Evolutionary conservation across 2,113 vertebrate genomes (phyloP), one percentile per base, ranked within the genome.

Genomic region (Carettochelys insculpta): DNA sequence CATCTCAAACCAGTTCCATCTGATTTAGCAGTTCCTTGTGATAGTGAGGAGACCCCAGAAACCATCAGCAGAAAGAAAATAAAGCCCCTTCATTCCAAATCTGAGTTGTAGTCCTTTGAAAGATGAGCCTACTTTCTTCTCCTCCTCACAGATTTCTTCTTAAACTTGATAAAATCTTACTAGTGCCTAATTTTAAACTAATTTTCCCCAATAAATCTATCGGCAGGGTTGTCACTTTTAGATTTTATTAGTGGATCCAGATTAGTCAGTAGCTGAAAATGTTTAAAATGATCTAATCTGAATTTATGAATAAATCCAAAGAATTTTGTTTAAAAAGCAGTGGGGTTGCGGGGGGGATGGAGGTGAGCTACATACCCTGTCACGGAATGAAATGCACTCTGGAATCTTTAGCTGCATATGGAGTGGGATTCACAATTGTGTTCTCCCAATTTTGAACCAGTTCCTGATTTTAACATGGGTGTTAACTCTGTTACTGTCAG

Each of bases 141-240:
- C 47, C 92, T 25, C 12, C 34, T 29, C 61, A 2, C 19, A 16
- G 1, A 16, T 29, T 48, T 2, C 22, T 41, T 86, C 50, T 7
- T 38, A 38, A 0, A 81, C 76, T 94, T 80, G 90, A 95, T 95
- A 93, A 96, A 94, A 78, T 87, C 80, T 78, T 27, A 82, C 29
- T 10, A 83, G 50, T 93, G 77, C 58, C 92, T 90, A 48, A 76
- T 13, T 76, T 90, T 68, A 92, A 94, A 90, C 89, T 88, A 80
- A 45, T 95, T 94, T 95, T 79, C 76, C 90, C 52, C 83, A 25
- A 79, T 73, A 80, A 75, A 87, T 61, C 81, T 84, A 38, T 88
- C 86, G 88, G 6, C 29, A 85, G 82, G 86, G 85, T 94, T 94
- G 68, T 94, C 84, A 68, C 78, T 80, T 95, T 92, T 65, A 94